phyloP scores from a whole-genome alignment of 2,797 vertebrate species.

The Onychomys arenicola region DNA sequence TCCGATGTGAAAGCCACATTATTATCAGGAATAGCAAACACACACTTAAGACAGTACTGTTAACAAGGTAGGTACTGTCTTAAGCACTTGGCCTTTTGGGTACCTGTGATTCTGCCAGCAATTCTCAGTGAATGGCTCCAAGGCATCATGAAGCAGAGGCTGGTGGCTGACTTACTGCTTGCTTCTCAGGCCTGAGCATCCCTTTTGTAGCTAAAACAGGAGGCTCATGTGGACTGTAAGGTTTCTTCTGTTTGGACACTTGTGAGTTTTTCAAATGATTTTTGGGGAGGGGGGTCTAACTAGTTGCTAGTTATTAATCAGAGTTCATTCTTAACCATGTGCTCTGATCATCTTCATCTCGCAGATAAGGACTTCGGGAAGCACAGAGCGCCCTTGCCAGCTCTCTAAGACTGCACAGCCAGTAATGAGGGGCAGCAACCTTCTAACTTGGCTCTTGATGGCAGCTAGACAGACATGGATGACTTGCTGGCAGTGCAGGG shows the following conservation, averaged over 20 bases:
- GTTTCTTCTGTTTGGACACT: background rate
- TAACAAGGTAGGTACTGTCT: background rate
- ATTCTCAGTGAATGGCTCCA: background rate
- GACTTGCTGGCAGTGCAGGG: background rate
- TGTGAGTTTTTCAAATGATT: background rate
- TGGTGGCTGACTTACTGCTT: background rate
- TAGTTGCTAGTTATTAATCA: background rate
- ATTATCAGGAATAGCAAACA: background rate
- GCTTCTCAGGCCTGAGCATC: background rate
- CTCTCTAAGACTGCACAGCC: background rate
- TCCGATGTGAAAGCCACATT: background rate
- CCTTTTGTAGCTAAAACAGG: background rate
- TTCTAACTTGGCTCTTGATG: background rate
- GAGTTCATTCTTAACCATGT: background rate
- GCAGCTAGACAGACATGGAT: background rate
- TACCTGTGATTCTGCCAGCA: background rate
- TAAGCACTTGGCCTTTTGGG: background rate
- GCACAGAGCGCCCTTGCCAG: background rate
- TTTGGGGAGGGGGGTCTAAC: background rate
- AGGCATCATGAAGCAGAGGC: background rate
- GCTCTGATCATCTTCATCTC: background rate
- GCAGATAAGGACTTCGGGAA: background rate
- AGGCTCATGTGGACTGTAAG: background rate
- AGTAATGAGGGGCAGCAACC: accelerated
- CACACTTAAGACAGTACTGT: background rate